Evolutionary conservation across 2,113 vertebrate genomes (phyloP).

Genomic region (Nothoprocta pentlandii): DNA sequence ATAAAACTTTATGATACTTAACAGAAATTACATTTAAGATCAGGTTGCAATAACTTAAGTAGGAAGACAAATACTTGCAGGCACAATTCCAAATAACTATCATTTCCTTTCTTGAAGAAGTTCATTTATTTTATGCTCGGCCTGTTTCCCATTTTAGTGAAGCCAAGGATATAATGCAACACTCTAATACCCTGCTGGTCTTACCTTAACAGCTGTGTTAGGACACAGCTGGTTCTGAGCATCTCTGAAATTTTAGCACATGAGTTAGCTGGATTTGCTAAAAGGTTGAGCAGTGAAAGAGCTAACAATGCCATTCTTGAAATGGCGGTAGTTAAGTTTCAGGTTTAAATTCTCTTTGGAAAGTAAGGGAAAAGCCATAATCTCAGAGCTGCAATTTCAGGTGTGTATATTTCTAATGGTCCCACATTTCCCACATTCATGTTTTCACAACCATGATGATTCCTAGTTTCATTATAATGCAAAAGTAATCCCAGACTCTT

Average conservation of each 20-base stretch:
- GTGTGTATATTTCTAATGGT: conserved; percentile 45
- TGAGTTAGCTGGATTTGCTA: conserved; percentile 20
- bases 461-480: conserved; percentile 42
- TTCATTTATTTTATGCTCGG: conserved; percentile 10
- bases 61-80: conserved; percentile 6
- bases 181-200: conserved; percentile 1
- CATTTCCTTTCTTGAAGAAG: neutral
- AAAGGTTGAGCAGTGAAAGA: conserved; percentile 9
- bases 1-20: neutral
- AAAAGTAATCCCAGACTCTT: conserved; percentile 35
- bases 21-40: neutral
- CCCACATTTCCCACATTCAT: conserved; percentile 6
- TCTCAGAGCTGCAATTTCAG: conserved; percentile 40
- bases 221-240: conserved; percentile 26
- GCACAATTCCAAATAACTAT: neutral
- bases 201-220: conserved; percentile 23
- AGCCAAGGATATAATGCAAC: neutral
- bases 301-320: conserved; percentile 36
- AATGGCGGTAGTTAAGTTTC: conserved; percentile 25
- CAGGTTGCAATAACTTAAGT: neutral
- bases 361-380: conserved; percentile 17
- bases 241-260: conserved; percentile 48
- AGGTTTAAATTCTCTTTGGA: neutral
- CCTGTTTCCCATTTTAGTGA: conserved; percentile 1
- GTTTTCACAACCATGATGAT: conserved; percentile 5